Evolutionary conservation across 2,113 vertebrate genomes (phyloP), one percentile per base, ranked within the genome.

Genomic region (Sceloporus undulatus): DNA sequence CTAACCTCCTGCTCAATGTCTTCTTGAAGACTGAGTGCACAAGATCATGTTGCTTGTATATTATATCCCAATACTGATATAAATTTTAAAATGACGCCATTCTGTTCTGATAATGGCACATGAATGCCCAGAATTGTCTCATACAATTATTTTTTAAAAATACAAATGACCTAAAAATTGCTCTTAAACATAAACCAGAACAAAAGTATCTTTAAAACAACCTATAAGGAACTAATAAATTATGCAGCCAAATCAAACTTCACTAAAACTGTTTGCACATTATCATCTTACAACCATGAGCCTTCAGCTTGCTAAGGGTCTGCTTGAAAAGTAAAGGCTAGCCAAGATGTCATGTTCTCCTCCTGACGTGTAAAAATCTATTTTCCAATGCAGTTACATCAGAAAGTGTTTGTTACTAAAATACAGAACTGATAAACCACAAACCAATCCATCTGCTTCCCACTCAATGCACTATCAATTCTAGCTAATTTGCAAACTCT

Each of bases 71-170:
- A 82, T 48, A 19, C 21, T 70, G 7, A 38, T 83, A 3, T 34
- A 85, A 65, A 85, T 93, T 89, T 85, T 86, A 87, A 90, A 93
- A 89, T 89, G 85, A 83, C 87, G 91, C 68, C 86, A 84, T 94
- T 94, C 92, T 92, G 91, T 91, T 86, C 92, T 84, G 91, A 90
- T 89, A 90, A 90, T 82, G 85, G 1, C 27, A 75, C 75, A 90
- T 79, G 87, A 56, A 87, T 91, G 68, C 92, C 87, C 83, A 94
- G 89, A 94, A 90, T 38, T 48, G 34, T 38, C 25, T 76, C 6
- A 27, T 48, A 68, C 21, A 19, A 9, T 75, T n/a, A n/a, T 87
- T 70, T 48, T 21, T 34, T 54, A 73, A 16, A 11, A 14, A 38
- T 82, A 73, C 52, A 16, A 93, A 92, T 90, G 90, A 81, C 82